phyloP scores from a whole-genome alignment of 1,140 invertebrate genomes.

The Euborellia annulipes region DNA sequence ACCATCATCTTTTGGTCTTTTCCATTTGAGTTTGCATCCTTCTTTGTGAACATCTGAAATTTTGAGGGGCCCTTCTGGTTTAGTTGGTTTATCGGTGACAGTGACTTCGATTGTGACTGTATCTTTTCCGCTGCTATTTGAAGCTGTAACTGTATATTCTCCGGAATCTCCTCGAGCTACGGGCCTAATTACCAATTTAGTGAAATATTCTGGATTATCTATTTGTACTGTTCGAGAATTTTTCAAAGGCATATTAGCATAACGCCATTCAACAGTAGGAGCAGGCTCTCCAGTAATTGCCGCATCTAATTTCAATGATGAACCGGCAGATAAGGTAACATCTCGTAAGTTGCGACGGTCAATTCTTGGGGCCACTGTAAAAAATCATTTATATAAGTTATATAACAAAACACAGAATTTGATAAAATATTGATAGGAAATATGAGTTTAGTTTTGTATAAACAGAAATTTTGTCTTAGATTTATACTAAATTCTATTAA shows the following conservation, averaged over 20 bases:
- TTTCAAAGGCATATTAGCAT: slow-evolving; percentile 39
- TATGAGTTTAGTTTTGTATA: no score
- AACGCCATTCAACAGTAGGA: slow-evolving; percentile 78
- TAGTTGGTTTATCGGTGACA: slow-evolving; percentile 77
- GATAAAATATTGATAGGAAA: no score
- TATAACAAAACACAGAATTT: no score
- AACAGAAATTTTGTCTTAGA: no score
- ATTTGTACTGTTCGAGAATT: slow-evolving; percentile 53
- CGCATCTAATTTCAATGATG: slow-evolving; percentile 82
- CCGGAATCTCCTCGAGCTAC: slow-evolving; percentile 67
- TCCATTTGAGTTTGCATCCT: slow-evolving; percentile 89
- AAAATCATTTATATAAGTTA: slow-evolving; percentile 14
- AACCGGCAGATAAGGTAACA: slow-evolving; percentile 77
- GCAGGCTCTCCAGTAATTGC: slow-evolving; percentile 82
- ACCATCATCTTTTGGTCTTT: slow-evolving; percentile 76
- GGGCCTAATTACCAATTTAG: slow-evolving; percentile 69
- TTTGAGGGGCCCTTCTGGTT: slow-evolving; percentile 79
- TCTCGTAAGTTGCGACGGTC: slow-evolving; percentile 79
- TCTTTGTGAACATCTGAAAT: slow-evolving; percentile 83
- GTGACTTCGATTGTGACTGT: slow-evolving; percentile 75
- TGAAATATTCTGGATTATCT: slow-evolving; percentile 74
- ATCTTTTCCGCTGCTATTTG: slow-evolving; percentile 75
- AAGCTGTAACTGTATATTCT: slow-evolving; percentile 73
- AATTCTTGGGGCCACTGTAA: slow-evolving; percentile 81
- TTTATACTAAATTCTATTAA: no score